These are phyloP conservation scores for Smutsia temminckii DNA, from an alignment of 2,797 vertebrate genomes.

Conservation along the genomic window DNA sequence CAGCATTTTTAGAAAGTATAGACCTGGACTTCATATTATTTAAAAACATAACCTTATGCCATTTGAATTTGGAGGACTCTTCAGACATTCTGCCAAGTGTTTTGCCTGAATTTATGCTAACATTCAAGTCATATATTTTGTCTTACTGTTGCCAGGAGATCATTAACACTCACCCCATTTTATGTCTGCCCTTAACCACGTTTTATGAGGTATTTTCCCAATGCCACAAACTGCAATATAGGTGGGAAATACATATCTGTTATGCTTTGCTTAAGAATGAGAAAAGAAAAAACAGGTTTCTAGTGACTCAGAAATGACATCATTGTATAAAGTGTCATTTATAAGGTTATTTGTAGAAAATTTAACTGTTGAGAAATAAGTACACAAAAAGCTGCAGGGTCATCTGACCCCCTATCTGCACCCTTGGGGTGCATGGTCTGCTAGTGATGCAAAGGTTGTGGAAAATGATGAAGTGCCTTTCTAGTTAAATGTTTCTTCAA, in stretches of 20 bases:
- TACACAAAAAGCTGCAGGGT: neutral
- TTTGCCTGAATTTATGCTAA: neutral
- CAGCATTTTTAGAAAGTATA: neutral
- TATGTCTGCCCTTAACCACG: neutral
- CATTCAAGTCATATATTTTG: neutral
- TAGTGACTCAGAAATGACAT: neutral
- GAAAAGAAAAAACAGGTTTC: neutral
- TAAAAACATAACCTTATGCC: neutral
- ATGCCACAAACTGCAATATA: neutral
- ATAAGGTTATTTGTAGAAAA: neutral
- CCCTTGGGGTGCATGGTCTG: neutral
- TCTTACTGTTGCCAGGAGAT: neutral
- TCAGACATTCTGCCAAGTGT: neutral
- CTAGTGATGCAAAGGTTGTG: neutral
- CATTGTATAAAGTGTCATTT: neutral
- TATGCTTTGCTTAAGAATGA: neutral
- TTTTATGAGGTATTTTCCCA: neutral
- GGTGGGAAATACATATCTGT: neutral
- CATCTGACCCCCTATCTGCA: neutral
- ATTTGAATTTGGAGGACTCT: neutral
- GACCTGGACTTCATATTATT: neutral
- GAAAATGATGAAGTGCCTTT: neutral
- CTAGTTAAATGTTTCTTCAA: neutral
- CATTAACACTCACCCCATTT: neutral
- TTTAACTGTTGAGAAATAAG: neutral